phyloP scores from a whole-genome alignment of 1,140 invertebrate species.

The Halyomorpha halys region DNA sequence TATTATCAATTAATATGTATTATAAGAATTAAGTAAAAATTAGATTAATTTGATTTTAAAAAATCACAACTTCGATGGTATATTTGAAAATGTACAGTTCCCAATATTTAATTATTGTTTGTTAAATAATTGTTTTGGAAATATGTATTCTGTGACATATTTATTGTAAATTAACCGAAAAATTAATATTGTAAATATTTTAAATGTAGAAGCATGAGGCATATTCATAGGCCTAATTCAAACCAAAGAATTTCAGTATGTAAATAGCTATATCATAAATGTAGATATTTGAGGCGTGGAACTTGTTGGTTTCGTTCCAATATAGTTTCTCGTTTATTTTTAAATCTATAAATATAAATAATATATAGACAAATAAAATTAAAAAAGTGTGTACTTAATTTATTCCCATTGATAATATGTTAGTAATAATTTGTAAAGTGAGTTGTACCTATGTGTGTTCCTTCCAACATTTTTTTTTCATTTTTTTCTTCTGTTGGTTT shows the following conservation, averaged over 20 bases:
- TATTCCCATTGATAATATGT: background rate
- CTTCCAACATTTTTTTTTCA: background rate
- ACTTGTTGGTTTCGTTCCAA: conserved; percentile 3
- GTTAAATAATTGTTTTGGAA: background rate
- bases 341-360: conserved; percentile 2
- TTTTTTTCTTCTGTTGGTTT: conserved; percentile 7
- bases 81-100: background rate
- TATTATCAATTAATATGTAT: too few relatives aligned
- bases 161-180: conserved; percentile 2
- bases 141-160: background rate
- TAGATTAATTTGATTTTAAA: too few relatives aligned
- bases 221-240: conserved; percentile 5
- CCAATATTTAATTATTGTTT: background rate
- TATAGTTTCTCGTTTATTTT: background rate
- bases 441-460: background rate
- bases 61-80: background rate
- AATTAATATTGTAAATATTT: conserved; percentile 4
- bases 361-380: background rate
- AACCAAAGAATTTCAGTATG: conserved; percentile 13
- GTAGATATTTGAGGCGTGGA: background rate
- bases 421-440: conserved; percentile 13
- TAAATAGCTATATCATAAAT: background rate
- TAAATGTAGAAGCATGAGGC: conserved; percentile 10
- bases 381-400: conserved; percentile 7
- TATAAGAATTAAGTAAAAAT: too few relatives aligned